Percentiles rank a stretch among this genome's conserved stretches.
phyloP scores from a whole-genome alignment of 2,113 vertebrate species.

The Cryptomyrus ogoouensis region DNA sequence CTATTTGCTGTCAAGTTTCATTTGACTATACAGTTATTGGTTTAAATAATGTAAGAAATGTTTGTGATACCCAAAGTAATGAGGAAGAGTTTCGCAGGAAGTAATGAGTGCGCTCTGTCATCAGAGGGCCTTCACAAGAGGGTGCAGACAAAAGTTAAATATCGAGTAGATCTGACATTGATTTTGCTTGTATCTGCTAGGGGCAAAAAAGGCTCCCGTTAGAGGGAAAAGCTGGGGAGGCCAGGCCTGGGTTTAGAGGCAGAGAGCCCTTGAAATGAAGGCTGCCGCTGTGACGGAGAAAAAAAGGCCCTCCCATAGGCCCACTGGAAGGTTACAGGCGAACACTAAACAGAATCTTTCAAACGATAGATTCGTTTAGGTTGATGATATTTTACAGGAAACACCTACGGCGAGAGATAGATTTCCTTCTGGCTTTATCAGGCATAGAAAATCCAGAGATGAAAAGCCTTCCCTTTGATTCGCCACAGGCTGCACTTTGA shows the following conservation, averaged over 20 bases:
- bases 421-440: constrained; percentile 35
- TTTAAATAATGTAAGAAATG: background rate
- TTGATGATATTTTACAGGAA: constrained; percentile 32
- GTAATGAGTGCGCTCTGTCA: background rate
- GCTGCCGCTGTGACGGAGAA: background rate
- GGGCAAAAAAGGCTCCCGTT: constrained; percentile 5
- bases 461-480: constrained; percentile 36
- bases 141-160: constrained; percentile 7
- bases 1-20: background rate
- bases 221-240: background rate
- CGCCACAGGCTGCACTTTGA: constrained; percentile 32
- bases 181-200: constrained; percentile 14
- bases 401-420: constrained; percentile 22
- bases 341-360: constrained; percentile 26
- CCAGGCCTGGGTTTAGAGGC: background rate
- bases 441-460: constrained; percentile 33
- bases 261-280: constrained; percentile 2
- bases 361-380: constrained; percentile 22
- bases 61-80: background rate
- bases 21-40: background rate
- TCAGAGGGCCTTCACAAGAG: background rate
- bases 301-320: constrained; percentile 17
- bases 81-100: background rate
- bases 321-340: constrained; percentile 19
- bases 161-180: constrained; percentile 9